Evolutionary conservation across 2,888 invertebrate genomes (phyloP).

Genomic region (Zelleria hepariella): DNA sequence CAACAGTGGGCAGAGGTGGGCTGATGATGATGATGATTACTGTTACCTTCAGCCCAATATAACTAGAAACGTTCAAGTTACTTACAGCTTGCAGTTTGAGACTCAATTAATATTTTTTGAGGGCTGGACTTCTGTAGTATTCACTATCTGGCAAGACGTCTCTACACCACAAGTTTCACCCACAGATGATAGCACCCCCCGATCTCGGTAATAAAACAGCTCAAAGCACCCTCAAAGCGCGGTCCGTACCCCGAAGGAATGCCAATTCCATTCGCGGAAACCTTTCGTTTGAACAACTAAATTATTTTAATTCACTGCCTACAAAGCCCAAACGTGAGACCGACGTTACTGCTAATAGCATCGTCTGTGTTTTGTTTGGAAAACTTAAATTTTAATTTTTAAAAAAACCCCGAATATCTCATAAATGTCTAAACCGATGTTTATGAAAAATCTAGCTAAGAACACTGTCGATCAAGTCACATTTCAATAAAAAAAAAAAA

Average conservation of each 20-base stretch:
- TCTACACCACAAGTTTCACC: not conserved
- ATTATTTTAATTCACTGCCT: conserved; percentile 9
- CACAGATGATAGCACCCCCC: not conserved
- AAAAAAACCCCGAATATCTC: too few species aligned
- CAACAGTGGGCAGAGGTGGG: too few species aligned
- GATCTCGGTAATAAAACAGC: conserved; percentile 24
- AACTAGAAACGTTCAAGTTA: too few species aligned
- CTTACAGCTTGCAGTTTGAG: too few species aligned
- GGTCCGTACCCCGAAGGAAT: conserved; percentile 28
- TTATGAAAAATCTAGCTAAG: too few species aligned
- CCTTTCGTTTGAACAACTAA: conserved; percentile 3
- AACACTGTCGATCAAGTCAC: too few species aligned
- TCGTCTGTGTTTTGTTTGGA: not conserved
- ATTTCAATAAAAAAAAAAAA: too few species aligned
- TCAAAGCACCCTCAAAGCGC: conserved; percentile 19
- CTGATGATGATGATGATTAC: too few species aligned
- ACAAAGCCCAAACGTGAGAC: not conserved
- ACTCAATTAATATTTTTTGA: not conserved
- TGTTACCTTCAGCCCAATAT: too few species aligned
- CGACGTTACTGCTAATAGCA: not conserved
- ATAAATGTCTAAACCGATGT: too few species aligned
- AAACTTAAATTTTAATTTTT: not conserved
- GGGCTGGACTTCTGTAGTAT: not conserved
- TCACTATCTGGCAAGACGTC: not conserved
- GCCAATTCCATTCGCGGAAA: conserved; percentile 34